Evolutionary conservation across 2,797 vertebrate genomes (phyloP).

Genomic region (Hipposideros larvatus): DNA sequence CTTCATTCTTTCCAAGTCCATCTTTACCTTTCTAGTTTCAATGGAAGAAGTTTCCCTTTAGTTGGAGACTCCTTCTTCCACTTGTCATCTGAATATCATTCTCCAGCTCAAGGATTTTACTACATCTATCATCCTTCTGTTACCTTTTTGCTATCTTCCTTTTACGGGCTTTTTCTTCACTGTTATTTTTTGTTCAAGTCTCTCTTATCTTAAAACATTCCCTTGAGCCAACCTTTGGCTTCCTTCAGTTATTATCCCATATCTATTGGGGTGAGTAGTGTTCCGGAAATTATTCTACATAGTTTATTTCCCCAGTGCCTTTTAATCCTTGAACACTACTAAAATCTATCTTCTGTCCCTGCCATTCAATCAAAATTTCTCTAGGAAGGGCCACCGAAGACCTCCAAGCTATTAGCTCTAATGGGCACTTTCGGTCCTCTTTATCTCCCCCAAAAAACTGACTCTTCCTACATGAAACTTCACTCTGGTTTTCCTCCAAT

Average conservation of each 20-base stretch:
- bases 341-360: background rate
- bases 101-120: background rate
- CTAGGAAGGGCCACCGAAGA: background rate
- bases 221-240: background rate
- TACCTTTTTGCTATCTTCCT: background rate
- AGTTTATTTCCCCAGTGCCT: background rate
- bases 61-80: background rate
- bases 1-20: background rate
- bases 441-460: background rate
- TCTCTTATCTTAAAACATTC: background rate
- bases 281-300: background rate
- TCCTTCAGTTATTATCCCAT: background rate
- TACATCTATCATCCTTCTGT: background rate
- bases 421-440: background rate
- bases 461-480: background rate
- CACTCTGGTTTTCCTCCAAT: background rate
- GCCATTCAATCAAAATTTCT: background rate
- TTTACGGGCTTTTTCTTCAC: background rate
- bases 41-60: background rate
- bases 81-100: background rate
- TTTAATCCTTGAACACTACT: background rate
- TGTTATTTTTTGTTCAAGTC: background rate
- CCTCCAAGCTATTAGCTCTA: background rate
- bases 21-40: background rate
- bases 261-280: background rate